Conservation (phyloP, 2,113 vertebrate species). For the Chinchilla lanigera region DNA sequence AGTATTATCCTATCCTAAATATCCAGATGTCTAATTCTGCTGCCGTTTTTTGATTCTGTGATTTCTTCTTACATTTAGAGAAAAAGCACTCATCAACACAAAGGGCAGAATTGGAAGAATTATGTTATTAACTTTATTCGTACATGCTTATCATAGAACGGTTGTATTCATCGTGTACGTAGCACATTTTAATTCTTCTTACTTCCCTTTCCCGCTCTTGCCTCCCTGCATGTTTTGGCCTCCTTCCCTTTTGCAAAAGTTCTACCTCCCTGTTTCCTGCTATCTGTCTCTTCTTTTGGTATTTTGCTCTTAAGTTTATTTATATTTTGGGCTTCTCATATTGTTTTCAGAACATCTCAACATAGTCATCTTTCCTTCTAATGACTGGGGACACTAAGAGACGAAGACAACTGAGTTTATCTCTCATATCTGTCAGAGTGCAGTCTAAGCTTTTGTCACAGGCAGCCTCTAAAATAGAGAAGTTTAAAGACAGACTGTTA, state of each 20-base stretch:
- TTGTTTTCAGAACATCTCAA: background rate
- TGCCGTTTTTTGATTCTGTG: background rate
- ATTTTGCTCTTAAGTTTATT: background rate
- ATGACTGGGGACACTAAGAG: background rate
- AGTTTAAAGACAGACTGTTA: background rate
- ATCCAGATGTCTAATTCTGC: background rate
- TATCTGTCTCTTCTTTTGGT: background rate
- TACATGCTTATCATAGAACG: background rate
- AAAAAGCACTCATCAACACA: slow-evolving; percentile 9
- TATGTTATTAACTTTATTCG: background rate
- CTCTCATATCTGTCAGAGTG: background rate
- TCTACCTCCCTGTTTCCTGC: background rate
- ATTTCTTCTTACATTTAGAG: background rate
- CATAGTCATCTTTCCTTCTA: background rate
- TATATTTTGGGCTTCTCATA: background rate
- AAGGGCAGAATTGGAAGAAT: background rate
- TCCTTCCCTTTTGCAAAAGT: background rate
- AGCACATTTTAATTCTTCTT: background rate
- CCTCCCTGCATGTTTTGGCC: background rate
- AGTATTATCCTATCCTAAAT: background rate
- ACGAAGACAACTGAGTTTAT: background rate
- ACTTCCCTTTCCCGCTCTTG: background rate
- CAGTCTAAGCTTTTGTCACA: background rate
- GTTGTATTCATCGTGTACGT: background rate
- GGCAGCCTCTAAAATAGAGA: background rate